Evolutionary conservation across 2,797 vertebrate species (phyloP).

Genomic region (Microctenopoma lineatum): DNA sequence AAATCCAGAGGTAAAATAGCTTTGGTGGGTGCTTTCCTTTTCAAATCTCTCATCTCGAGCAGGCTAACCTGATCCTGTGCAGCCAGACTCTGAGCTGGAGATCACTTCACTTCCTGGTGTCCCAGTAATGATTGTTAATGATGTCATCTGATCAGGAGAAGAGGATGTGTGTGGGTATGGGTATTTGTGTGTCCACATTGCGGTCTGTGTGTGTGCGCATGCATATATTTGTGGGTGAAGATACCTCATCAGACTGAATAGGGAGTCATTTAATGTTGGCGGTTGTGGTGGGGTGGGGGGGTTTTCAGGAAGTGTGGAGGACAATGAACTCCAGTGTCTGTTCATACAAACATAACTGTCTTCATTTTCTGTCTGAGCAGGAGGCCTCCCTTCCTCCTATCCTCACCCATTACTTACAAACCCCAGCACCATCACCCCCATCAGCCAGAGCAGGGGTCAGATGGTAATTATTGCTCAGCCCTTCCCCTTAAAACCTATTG

Average conservation of each 20-base stretch:
- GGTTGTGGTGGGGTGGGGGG: conserved; percentile 5
- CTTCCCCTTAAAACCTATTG: conserved; percentile 59
- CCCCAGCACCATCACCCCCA: conserved; percentile 28
- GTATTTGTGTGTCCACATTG: conserved; percentile 59
- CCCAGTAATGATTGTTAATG: conserved; percentile 86
- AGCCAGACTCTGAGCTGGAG: conserved; percentile 77
- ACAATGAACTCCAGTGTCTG: conserved; percentile 82
- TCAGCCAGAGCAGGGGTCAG: conserved; percentile 67
- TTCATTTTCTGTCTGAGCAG: conserved; percentile 65
- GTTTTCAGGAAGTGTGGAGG: conserved; percentile 68
- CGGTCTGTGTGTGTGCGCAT: conserved; percentile 39
- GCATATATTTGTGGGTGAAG: conserved; percentile 56
- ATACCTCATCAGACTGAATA: conserved; percentile 71
- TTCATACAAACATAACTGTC: conserved; percentile 74
- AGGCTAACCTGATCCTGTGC: conserved; percentile 81
- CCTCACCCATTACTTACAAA: conserved; percentile 54
- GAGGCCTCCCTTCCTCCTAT: conserved; percentile 41
- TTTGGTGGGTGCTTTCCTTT: conserved; percentile 68
- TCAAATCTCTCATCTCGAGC: conserved; percentile 80
- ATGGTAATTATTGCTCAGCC: conserved; percentile 69
- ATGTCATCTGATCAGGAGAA: conserved; percentile 85
- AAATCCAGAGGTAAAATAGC: conserved; percentile 69
- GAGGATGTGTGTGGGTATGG: conserved; percentile 71
- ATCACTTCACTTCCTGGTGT: conserved; percentile 84
- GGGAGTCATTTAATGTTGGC: conserved; percentile 70